These are phyloP conservation scores for Drosophila mulleri DNA, from an alignment of 2,888 invertebrate genomes.

Conservation along the genomic window DNA sequence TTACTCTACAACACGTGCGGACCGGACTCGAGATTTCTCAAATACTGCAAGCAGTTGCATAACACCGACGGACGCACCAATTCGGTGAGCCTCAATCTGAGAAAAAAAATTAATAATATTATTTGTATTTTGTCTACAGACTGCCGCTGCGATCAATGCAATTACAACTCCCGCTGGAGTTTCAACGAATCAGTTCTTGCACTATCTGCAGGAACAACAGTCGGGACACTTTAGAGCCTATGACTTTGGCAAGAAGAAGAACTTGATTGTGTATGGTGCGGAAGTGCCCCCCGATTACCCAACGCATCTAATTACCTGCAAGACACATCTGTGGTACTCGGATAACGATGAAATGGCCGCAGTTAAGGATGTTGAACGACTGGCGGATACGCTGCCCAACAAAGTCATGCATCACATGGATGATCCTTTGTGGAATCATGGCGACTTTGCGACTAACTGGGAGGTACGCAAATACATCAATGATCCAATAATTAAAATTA, in stretches of 20 bases:
- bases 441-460: constrained; percentile 56
- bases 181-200: constrained; percentile 72
- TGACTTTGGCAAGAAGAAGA: constrained; percentile 60
- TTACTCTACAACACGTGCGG: constrained; percentile 85
- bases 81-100: constrained; percentile 11
- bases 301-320: constrained; percentile 49
- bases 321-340: constrained; percentile 71
- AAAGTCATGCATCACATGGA: constrained; percentile 60
- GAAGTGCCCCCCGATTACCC: constrained; percentile 65
- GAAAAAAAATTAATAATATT: too few species aligned
- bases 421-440: constrained; percentile 67
- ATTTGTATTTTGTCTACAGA: too few species aligned
- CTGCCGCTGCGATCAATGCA: constrained; percentile 22
- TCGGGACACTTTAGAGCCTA: constrained; percentile 66
- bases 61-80: constrained; percentile 38
- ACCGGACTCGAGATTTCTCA: constrained; percentile 36
- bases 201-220: constrained; percentile 72
- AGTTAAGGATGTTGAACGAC: constrained; percentile 60
- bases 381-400: constrained; percentile 63
- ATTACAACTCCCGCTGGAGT: constrained; percentile 67
- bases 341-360: constrained; percentile 71
- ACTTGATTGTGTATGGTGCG: constrained; percentile 53
- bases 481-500: constrained; percentile 59
- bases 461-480: constrained; percentile 64
- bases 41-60: constrained; percentile 79